Evolutionary conservation across 2,888 invertebrate genomes (phyloP), one percentile per base, ranked within the genome.

Genomic region (Syrista parreyssii): DNA sequence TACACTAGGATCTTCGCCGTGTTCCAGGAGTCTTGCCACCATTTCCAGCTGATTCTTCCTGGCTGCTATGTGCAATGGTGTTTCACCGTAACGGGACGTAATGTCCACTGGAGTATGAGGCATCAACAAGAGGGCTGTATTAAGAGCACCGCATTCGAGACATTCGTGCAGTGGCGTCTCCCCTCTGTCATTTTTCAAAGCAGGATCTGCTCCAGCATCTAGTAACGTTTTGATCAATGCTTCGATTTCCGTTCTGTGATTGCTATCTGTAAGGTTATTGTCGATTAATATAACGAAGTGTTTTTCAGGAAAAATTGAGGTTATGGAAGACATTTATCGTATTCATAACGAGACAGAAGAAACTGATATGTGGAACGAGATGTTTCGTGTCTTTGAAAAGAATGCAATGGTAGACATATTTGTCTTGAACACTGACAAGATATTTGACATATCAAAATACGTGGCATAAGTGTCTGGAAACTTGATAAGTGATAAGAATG

Each of bases 91-190:
- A 12, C 88, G 85, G 6, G 89, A 89, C 36, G 86, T 86, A 68
- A 87, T 82, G 31, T 86, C 86, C 6, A 80, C 80, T 4, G 86
- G 87, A 3, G 88, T 88, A 35, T 84, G 84, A 0, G 83, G 83
- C 79, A 88, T 82, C 30, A 88, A 79, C 31, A 87, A 75, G 77
- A 81, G 78, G n/a, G 87, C 89, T 6, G 85, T 87, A 76, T 85
- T 88, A 69, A 88, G 77, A 23, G 87, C 86, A 71, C 88, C 87
- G 73, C 86, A 86, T 79, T 89, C 89, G 30, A 90, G 82, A 33
- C 87, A 85, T 79, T 89, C 89, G 79, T 88, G 88, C 31, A 91
- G 82, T n/a, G 91, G 86, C 11, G 92, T 91, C 82, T 92, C 92
- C 11, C 91, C 91, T 12, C 91, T 88, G 55, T 90, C 89, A 81